Evolutionary conservation across 2,797 vertebrate genomes (phyloP).

Genomic region (Hippocampus kuda): DNA sequence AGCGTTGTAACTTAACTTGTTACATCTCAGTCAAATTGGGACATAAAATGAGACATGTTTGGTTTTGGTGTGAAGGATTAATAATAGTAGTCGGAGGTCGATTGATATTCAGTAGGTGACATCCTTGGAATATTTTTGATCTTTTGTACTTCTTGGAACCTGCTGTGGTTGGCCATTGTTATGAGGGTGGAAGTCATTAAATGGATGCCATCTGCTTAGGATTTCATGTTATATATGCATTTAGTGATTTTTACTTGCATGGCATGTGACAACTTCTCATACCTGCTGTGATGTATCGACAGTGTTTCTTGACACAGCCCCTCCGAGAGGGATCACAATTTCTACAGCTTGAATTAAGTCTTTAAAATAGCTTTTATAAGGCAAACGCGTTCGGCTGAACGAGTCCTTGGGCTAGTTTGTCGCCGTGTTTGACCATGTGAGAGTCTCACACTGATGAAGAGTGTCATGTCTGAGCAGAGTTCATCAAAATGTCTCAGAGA

Average conservation of each 20-base stretch:
- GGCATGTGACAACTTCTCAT: not conserved
- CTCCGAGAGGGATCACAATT: conserved; percentile 18
- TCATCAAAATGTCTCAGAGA: conserved; percentile 58
- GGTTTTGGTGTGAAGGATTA: not conserved
- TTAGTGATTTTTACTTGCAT: not conserved
- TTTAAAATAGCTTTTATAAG: conserved; percentile 53
- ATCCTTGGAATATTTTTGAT: not conserved
- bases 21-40: not conserved
- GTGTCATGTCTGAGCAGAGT: conserved; percentile 66
- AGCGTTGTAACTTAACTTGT: no score
- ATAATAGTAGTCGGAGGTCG: no score
- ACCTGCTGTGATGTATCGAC: not conserved
- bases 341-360: conserved; percentile 45
- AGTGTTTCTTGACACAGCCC: not conserved
- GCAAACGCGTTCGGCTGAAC: conserved; percentile 58
- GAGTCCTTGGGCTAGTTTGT: conserved; percentile 41
- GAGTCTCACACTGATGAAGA: conserved; percentile 62
- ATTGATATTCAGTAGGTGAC: not conserved
- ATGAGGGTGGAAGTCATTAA: not conserved
- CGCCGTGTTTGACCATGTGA: conserved; percentile 54
- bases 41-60: not conserved
- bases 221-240: not conserved
- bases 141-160: not conserved
- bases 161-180: not conserved
- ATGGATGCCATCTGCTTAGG: not conserved